A percentile compares a stretch with the other conserved stretches of the same genome.
phyloP scores from a whole-genome alignment of 2,888 invertebrate species.

The Metallyticus violacea region DNA sequence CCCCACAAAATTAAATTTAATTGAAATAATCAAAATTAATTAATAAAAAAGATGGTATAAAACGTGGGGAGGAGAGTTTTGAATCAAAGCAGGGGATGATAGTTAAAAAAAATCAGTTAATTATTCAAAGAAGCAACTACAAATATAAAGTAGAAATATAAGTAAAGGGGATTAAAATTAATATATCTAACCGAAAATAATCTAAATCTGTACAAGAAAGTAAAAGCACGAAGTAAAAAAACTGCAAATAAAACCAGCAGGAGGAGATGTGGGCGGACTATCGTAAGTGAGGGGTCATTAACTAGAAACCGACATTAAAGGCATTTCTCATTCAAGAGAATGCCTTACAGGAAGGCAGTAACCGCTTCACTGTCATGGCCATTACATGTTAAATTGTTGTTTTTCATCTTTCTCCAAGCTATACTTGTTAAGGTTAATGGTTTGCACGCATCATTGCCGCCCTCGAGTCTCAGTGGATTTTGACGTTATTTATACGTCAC shows the following conservation, averaged over 20 bases:
- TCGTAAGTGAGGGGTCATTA: background rate
- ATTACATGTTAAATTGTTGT: background rate
- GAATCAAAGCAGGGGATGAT: too few species aligned
- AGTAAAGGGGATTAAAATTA: too few species aligned
- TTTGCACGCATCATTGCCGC: background rate
- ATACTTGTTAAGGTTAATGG: background rate
- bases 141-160: too few species aligned
- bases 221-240: too few species aligned
- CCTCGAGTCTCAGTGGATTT: background rate
- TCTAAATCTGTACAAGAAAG: too few species aligned
- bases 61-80: too few species aligned
- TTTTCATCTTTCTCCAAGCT: background rate
- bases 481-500: background rate
- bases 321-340: background rate
- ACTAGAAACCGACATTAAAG: background rate
- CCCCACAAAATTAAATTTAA: too few species aligned
- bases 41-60: too few species aligned
- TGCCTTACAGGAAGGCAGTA: background rate
- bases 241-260: background rate
- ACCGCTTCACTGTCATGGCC: background rate
- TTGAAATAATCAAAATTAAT: too few species aligned
- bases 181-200: too few species aligned
- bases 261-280: background rate
- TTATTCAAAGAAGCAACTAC: too few species aligned
- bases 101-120: too few species aligned